Percentiles rank a stretch among this genome's conserved stretches.
These are phyloP conservation scores for Zhuqinia jingwanae DNA, from an alignment of 2,888 invertebrate genomes.

Conservation along the genomic window DNA sequence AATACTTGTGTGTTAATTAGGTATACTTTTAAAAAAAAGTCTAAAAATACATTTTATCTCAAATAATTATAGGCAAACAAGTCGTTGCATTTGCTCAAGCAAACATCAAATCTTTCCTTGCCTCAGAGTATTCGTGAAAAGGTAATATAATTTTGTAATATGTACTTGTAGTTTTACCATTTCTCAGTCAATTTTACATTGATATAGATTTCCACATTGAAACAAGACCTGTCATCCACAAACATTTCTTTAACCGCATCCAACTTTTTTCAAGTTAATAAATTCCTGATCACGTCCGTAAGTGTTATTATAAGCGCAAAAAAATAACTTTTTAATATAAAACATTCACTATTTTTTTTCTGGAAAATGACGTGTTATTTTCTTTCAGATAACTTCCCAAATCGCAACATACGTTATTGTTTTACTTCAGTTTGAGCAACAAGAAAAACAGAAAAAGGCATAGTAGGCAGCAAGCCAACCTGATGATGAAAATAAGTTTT, in stretches of 20 bases:
- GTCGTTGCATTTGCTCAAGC: slow-evolving; percentile 61
- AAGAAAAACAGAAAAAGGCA: slow-evolving; percentile 25
- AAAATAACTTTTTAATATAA: background rate
- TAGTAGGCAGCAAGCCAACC: too few species aligned
- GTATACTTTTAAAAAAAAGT: too few species aligned
- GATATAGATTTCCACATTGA: slow-evolving; percentile 49
- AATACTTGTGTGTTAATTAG: too few species aligned
- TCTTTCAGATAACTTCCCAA: slow-evolving; percentile 68
- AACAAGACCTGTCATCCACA: slow-evolving; percentile 66
- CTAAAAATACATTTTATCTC: slow-evolving; percentile 36
- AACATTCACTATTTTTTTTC: too few species aligned
- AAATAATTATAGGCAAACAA: slow-evolving; percentile 64
- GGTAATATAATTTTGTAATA: too few species aligned
- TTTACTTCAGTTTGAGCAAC: slow-evolving; percentile 74
- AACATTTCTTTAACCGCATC: slow-evolving; percentile 65
- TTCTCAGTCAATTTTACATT: too few species aligned
- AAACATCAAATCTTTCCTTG: background rate
- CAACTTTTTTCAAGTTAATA: slow-evolving; percentile 75
- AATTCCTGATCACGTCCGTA: slow-evolving; percentile 73
- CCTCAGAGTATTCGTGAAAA: slow-evolving; percentile 44
- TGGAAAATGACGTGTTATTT: background rate
- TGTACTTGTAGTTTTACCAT: too few species aligned
- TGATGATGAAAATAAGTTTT: too few species aligned
- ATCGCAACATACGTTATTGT: slow-evolving; percentile 74
- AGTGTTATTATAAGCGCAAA: background rate